These are phyloP conservation scores for Drosophila recens DNA, from an alignment of 2,888 invertebrate genomes.

Conservation along the genomic window DNA sequence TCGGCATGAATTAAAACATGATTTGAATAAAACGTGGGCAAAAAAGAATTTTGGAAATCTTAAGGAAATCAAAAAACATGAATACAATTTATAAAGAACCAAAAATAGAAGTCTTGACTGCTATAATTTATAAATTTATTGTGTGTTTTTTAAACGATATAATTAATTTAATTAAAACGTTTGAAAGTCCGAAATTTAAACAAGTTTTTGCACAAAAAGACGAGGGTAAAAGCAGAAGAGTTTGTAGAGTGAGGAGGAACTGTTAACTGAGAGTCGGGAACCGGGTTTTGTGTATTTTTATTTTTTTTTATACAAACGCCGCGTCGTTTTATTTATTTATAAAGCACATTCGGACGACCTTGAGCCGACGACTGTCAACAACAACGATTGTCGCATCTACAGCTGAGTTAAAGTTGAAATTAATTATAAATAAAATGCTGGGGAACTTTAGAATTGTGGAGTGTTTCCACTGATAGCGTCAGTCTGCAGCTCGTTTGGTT, in stretches of 20 bases:
- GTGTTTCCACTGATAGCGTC: conserved; percentile 47
- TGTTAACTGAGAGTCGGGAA: not conserved
- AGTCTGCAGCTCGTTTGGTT: conserved; percentile 33
- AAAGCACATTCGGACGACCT: conserved; percentile 62
- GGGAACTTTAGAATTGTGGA: conserved; percentile 3
- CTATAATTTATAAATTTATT: conserved; percentile 24
- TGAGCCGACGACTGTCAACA: conserved; percentile 52
- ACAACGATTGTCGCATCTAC: conserved; percentile 38
- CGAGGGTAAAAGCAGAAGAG: conserved; percentile 18
- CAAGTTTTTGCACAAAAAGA: conserved; percentile 36
- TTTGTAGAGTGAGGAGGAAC: conserved; percentile 1
- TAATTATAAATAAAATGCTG: conserved; percentile 58
- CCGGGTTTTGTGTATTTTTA: conserved; percentile 14
- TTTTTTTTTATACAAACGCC: conserved; percentile 27
- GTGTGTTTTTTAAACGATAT: conserved; percentile 18
- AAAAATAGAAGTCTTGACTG: not conserved
- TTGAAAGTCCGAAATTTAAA: conserved; percentile 32
- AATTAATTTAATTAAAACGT: conserved; percentile 41
- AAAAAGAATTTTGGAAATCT: conserved; percentile 16
- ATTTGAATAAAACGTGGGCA: conserved; percentile 20
- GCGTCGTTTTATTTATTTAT: conserved; percentile 30
- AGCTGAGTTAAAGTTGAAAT: conserved; percentile 37
- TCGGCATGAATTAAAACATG: conserved; percentile 1
- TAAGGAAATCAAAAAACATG: conserved; percentile 13
- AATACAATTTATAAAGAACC: conserved; percentile 2